Conservation (phyloP, 2,888 invertebrate species). For the Aphodius sticticus region DNA sequence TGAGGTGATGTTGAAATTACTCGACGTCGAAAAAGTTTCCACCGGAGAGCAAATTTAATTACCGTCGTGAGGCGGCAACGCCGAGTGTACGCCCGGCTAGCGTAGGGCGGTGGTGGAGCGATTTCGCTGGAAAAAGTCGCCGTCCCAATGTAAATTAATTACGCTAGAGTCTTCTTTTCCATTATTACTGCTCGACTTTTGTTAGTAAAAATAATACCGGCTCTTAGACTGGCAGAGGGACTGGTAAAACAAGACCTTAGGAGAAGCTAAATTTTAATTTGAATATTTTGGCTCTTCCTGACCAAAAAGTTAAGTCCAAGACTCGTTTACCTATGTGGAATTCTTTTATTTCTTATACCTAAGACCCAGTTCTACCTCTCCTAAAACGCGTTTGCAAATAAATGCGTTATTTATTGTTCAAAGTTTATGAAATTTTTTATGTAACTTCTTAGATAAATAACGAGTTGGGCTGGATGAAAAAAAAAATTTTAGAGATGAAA, state of each 20-base stretch:
- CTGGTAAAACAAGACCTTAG: not conserved
- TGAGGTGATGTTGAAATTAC: slow-evolving; percentile 26
- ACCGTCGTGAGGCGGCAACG: slow-evolving; percentile 30
- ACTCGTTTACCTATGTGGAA: too few relatives aligned
- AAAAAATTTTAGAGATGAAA: too few relatives aligned
- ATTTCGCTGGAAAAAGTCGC: slow-evolving; percentile 18
- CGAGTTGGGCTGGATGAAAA: too few relatives aligned
- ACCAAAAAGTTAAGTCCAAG: too few relatives aligned
- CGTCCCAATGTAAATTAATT: slow-evolving; percentile 25
- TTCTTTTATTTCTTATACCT: too few relatives aligned
- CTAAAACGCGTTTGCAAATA: too few relatives aligned
- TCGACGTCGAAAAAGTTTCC: slow-evolving; percentile 24
- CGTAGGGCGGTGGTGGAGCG: not conserved
- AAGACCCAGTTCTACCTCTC: too few relatives aligned
- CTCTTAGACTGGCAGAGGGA: not conserved
- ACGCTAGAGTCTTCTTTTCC: slow-evolving; percentile 12
- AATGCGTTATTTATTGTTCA: too few relatives aligned
- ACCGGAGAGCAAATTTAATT: slow-evolving; percentile 43
- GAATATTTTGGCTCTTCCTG: not conserved
- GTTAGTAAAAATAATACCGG: slow-evolving; percentile 8
- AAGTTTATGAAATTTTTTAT: too few relatives aligned
- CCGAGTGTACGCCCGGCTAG: not conserved
- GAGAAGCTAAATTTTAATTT: not conserved
- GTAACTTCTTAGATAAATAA: too few relatives aligned
- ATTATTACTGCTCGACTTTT: slow-evolving; percentile 13